Conservation (phyloP, 2,888 invertebrate genomes). For the Myopa tessellatipennis region DNA sequence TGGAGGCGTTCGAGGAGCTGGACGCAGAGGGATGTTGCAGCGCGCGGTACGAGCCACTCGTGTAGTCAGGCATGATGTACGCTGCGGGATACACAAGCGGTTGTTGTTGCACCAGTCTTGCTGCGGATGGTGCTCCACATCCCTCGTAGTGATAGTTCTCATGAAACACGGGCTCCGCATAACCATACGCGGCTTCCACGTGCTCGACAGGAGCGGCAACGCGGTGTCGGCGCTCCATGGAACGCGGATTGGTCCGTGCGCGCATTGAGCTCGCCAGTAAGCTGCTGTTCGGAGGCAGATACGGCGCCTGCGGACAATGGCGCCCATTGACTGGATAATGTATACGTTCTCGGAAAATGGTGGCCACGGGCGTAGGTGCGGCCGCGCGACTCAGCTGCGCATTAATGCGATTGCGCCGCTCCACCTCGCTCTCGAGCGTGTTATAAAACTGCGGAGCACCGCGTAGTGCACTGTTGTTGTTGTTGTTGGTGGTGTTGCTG, state of each 20-base stretch:
- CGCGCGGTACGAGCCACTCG: constrained; percentile 46
- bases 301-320: constrained; percentile 55
- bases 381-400: constrained; percentile 60
- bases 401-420: constrained; percentile 66
- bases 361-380: constrained; percentile 57
- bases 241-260: constrained; percentile 64
- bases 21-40: constrained; percentile 29
- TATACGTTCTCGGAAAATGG: constrained; percentile 65
- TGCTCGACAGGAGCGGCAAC: constrained; percentile 58
- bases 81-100: constrained; percentile 49
- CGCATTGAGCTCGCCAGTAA: constrained; percentile 57
- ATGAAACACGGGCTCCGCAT: constrained; percentile 79
- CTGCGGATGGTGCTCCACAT: constrained; percentile 46
- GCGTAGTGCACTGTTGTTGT: constrained; percentile 52
- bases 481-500: constrained; percentile 51
- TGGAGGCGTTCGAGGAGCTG: constrained; percentile 43
- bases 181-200: constrained; percentile 65
- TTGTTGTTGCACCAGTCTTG: constrained; percentile 39
- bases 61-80: constrained; percentile 59
- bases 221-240: constrained; percentile 62
- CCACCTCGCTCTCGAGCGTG: constrained; percentile 65
- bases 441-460: constrained; percentile 59
- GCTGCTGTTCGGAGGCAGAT: constrained; percentile 56
- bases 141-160: constrained; percentile 83
- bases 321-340: constrained; percentile 59